These are phyloP conservation scores for Bergia puertoricense DNA, from an alignment of 92 coral and sea anemone genomes.

Conservation along the genomic window DNA sequence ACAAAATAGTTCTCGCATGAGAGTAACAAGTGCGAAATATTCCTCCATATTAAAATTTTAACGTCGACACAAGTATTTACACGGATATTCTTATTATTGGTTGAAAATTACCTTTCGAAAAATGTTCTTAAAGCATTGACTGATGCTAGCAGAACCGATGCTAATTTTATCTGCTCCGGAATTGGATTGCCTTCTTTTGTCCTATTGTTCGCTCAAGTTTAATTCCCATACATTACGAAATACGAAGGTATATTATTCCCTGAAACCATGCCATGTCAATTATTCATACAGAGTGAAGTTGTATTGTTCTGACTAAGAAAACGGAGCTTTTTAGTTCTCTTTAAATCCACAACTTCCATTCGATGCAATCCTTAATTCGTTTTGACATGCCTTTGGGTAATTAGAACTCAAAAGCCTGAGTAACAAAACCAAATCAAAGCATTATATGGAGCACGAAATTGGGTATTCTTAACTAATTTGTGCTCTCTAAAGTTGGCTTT, in stretches of 20 bases:
- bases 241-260: conserved; percentile 73
- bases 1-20: conserved; percentile 80
- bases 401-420: neutral
- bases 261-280: conserved; percentile 88
- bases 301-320: conserved; percentile 27
- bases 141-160: neutral
- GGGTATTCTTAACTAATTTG: conserved; percentile 16
- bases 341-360: conserved; percentile 1
- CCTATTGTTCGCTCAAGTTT: conserved; percentile 32
- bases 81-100: neutral
- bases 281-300: conserved; percentile 70
- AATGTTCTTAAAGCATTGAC: conserved; percentile 1
- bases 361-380: neutral
- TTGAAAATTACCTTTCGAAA: neutral
- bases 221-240: conserved; percentile 36
- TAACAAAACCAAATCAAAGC: conserved; percentile 11
- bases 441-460: neutral
- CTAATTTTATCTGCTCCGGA: neutral
- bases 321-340: conserved; percentile 13
- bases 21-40: conserved; percentile 45
- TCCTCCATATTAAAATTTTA: conserved; percentile 33
- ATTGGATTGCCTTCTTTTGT: neutral
- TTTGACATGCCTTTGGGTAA: neutral
- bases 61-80: conserved; percentile 34
- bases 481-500: conserved; percentile 17